Evolutionary conservation across 2,797 vertebrate species (phyloP).

Genomic region (Nannoperca obscura): DNA sequence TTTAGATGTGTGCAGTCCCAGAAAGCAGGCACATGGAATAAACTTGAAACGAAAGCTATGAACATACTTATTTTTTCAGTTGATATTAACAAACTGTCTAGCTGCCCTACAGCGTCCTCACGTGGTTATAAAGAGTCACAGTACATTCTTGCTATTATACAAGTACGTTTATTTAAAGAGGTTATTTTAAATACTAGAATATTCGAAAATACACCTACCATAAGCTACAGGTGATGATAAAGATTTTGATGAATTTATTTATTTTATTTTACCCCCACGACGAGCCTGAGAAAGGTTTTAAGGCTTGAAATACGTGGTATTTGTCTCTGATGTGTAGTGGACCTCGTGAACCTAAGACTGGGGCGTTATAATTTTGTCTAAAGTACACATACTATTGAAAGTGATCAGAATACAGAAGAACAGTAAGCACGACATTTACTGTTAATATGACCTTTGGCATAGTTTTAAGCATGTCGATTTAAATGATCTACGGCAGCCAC

Average conservation of each 20-base stretch:
- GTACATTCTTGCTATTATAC: neutral
- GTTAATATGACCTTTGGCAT: constrained; percentile 4
- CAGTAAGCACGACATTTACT: neutral
- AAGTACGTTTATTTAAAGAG: neutral
- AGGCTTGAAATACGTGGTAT: neutral
- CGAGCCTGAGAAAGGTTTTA: neutral
- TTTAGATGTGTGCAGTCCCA: too few relatives aligned
- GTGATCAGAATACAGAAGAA: neutral
- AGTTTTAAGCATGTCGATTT: neutral
- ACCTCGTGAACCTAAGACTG: constrained; percentile 10
- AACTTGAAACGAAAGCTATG: neutral
- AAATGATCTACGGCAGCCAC: neutral
- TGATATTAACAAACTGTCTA: neutral
- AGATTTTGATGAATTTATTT: neutral
- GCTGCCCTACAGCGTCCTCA: neutral
- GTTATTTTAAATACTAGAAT: neutral
- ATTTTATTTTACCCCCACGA: neutral
- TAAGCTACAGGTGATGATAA: neutral
- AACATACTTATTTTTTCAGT: neutral
- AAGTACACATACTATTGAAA: constrained; percentile 17
- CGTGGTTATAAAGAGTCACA: neutral
- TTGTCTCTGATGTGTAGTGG: constrained; percentile 4
- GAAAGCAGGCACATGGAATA: neutral
- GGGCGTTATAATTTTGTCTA: neutral
- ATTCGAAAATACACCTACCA: neutral